Conservation (phyloP, 2,113 vertebrate genomes). For the Podarcis muralis region DNA sequence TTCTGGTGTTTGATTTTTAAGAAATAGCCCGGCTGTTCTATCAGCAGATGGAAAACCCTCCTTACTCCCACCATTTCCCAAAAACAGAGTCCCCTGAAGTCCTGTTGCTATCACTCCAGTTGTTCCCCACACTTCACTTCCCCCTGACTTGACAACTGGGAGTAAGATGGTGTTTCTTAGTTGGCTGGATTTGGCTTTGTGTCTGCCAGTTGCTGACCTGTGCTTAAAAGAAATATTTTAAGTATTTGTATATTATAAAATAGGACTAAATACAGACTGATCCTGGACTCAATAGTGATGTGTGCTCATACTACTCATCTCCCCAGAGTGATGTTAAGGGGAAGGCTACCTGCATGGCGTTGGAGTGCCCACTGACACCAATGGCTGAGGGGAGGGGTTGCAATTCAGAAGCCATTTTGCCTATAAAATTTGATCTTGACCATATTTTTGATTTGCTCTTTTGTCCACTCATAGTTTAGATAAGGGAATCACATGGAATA, state of each 20-base stretch:
- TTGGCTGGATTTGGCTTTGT: background rate
- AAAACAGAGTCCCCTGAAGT: background rate
- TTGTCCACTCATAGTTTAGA: too few species aligned
- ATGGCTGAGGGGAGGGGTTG: too few species aligned
- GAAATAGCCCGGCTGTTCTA: constrained; percentile 2
- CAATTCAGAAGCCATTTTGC: too few species aligned
- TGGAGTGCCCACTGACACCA: too few species aligned
- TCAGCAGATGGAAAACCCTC: background rate
- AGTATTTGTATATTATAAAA: background rate
- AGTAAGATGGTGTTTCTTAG: too few species aligned
- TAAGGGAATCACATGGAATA: background rate
- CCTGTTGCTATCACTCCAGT: background rate
- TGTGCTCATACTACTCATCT: background rate
- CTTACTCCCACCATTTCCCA: too few species aligned
- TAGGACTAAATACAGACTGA: background rate
- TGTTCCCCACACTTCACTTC: background rate
- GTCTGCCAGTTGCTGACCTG: background rate
- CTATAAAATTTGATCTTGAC: too few species aligned
- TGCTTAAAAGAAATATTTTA: too few species aligned
- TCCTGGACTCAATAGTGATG: background rate
- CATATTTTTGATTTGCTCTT: too few species aligned
- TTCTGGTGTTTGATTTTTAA: background rate
- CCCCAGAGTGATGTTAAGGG: background rate
- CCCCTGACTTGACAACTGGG: background rate
- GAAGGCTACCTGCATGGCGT: too few species aligned